These are phyloP conservation scores for Diprion similis DNA, from an alignment of 1,140 invertebrate genomes.

Conservation along the genomic window DNA sequence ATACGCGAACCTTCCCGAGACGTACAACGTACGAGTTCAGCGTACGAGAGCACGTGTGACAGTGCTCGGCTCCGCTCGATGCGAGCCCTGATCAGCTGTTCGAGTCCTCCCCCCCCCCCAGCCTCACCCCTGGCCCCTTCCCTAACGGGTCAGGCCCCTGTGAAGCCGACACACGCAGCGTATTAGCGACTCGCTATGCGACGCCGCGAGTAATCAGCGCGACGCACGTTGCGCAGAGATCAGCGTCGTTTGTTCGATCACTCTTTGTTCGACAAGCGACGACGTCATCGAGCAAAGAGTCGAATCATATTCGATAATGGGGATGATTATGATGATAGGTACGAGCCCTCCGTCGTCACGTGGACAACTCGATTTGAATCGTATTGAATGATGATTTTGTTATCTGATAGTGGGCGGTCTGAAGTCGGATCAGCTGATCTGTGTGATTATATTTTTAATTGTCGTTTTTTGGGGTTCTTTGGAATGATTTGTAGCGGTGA, in stretches of 20 bases:
- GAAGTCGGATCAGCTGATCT: too few relatives aligned
- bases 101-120: not conserved
- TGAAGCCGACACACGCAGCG: not conserved
- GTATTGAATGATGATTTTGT: too few relatives aligned
- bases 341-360: too few relatives aligned
- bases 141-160: too few relatives aligned
- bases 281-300: not conserved
- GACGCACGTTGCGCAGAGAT: not conserved
- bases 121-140: too few relatives aligned
- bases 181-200: not conserved
- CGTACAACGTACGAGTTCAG: not conserved
- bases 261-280: not conserved
- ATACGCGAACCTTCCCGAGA: not conserved
- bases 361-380: too few relatives aligned
- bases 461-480: too few relatives aligned
- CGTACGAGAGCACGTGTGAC: slow-evolving; percentile 1
- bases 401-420: too few relatives aligned
- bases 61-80: not conserved
- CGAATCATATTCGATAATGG: too few relatives aligned
- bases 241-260: not conserved
- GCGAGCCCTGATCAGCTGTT: not conserved
- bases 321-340: too few relatives aligned
- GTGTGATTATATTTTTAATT: too few relatives aligned
- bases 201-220: not conserved
- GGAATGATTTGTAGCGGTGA: too few relatives aligned